These are phyloP conservation scores for Dendronephthya gigantea DNA, from an alignment of 64 coral and sea anemone genomes.

Conservation along the genomic window DNA sequence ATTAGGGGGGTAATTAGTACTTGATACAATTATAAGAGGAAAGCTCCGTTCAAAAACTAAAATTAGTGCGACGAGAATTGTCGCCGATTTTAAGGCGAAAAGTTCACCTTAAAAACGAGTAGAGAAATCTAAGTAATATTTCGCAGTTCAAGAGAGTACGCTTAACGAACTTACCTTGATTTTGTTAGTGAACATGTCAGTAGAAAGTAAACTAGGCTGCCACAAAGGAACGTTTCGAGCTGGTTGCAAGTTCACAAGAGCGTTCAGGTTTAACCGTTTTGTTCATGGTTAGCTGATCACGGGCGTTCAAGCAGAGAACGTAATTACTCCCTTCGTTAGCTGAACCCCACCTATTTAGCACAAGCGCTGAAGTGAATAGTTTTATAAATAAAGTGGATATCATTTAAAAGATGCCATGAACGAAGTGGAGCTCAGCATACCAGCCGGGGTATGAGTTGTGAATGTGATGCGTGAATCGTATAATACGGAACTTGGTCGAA, in stretches of 20 bases:
- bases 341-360: too few species aligned
- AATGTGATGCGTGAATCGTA: too few species aligned
- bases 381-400: too few species aligned
- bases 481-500: too few species aligned
- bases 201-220: not conserved
- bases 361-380: too few species aligned
- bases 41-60: not conserved
- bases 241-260: not conserved
- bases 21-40: not conserved
- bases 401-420: too few species aligned
- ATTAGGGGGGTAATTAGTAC: not conserved
- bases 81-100: not conserved
- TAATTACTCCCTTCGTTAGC: too few species aligned
- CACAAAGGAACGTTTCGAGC: not conserved
- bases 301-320: too few species aligned
- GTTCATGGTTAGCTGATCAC: not conserved
- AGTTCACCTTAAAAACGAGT: not conserved
- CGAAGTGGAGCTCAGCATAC: too few species aligned
- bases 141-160: not conserved
- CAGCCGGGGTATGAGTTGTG: too few species aligned
- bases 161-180: not conserved
- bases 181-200: not conserved
- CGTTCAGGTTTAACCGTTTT: not conserved
- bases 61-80: not conserved
- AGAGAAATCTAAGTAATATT: not conserved